phyloP scores from a whole-genome alignment of 2,888 invertebrate species.

The Nebria salina region DNA sequence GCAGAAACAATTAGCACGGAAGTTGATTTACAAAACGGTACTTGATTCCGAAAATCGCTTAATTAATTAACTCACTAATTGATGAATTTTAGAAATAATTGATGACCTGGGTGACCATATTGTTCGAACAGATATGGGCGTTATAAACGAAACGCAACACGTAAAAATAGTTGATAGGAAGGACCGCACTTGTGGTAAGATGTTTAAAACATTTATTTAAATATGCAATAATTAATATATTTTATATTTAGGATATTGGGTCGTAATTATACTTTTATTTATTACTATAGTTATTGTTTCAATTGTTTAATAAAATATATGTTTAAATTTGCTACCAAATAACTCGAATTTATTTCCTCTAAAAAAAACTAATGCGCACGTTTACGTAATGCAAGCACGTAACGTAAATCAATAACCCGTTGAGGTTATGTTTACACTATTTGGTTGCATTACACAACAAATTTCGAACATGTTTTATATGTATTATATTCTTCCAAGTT shows the following conservation, averaged over 20 bases:
- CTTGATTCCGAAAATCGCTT: not conserved
- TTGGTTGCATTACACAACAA: not conserved
- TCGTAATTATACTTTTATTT: conserved; percentile 74
- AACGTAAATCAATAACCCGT: not conserved
- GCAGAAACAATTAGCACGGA: conserved; percentile 79
- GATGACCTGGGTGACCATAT: conserved; percentile 79
- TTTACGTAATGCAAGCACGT: too few relatives aligned
- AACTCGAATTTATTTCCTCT: not conserved
- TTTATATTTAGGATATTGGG: conserved; percentile 71
- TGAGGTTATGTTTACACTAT: not conserved
- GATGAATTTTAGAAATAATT: conserved; percentile 71
- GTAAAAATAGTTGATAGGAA: conserved; percentile 73
- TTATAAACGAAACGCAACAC: conserved; percentile 73
- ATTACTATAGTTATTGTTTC: conserved; percentile 72
- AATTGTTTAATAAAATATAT: conserved; percentile 53
- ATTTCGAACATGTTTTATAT: not conserved
- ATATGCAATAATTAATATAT: not conserved
- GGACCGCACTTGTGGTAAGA: conserved; percentile 75
- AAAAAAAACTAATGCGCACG: not conserved
- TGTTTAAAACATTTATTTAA: not conserved
- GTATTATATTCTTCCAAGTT: conserved; percentile 52
- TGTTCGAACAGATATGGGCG: conserved; percentile 74
- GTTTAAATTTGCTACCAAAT: not conserved
- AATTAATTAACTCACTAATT: conserved; percentile 2
- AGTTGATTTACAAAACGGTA: conserved; percentile 82